Evolutionary conservation across 2,888 invertebrate genomes (phyloP), one percentile per base, ranked within the genome.

Genomic region (Lathronympha strigana): DNA sequence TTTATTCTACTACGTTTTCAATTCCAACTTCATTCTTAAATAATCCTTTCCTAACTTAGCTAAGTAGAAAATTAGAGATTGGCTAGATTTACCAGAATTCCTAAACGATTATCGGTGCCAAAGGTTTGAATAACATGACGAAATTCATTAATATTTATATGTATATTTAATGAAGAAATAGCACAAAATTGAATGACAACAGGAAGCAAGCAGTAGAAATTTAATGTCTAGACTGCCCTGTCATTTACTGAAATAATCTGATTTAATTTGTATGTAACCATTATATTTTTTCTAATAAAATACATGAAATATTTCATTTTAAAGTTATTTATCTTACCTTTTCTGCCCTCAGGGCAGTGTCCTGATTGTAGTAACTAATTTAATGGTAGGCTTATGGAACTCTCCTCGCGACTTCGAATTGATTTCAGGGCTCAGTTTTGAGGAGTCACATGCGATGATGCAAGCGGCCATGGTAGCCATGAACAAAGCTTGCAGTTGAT

Each of bases 231-330:
- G 36, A 25, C 31, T 19, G 38, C 8, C 28, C 54, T 53, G 63
- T 66, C 47, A 11, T 23, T 61, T 61, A 33, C 17, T 54, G 23
- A 17, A 54, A 58, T 64, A 64, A 66, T 54, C 66, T 54, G 53
- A 61, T 49, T 54, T 64, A 36, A 60, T 38, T 54, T 63, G 54
- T 66, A 66, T 66, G 43, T 60, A 66, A 66, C 43, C 60, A 66
- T 64, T 60, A 64, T 66, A 61, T 66, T 53, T 66, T 66, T 66
- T 66, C 47, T 66, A 61, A 66, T 53, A 54, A 66, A 66, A 66
- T 57, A 50, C 11, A 47, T 40, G 28, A 54, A 66, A 49, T 49
- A 66, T 66, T 25, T n/a, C 8, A 21, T 21, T 33, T 28, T 55
- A 13, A 23, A 15, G 19, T 45, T 23, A 6, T 36, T 58, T 58